Evolutionary conservation across 2,888 invertebrate species (phyloP).

Genomic region (Drosophila yooni): DNA sequence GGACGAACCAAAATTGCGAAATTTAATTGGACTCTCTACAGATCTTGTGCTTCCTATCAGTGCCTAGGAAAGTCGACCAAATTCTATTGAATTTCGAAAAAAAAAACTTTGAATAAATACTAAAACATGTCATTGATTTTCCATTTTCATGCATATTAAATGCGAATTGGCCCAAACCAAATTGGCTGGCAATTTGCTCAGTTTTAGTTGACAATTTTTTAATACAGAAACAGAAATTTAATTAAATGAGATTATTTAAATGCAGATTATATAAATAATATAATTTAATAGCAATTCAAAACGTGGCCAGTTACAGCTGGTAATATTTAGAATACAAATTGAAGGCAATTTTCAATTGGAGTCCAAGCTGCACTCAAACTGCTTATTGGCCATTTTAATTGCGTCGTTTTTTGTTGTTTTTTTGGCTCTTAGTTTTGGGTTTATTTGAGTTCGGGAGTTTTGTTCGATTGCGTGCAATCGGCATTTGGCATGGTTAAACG

Average conservation of each 20-base stretch:
- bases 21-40: background rate
- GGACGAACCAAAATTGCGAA: background rate
- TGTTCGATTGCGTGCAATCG: conserved; percentile 48
- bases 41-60: background rate
- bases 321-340: background rate
- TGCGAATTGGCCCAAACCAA: background rate
- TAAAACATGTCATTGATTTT: background rate
- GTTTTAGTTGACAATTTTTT: background rate
- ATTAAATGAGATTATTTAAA: background rate
- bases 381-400: conserved; percentile 30
- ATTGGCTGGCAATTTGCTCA: background rate
- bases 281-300: background rate
- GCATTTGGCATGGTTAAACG: conserved; percentile 50
- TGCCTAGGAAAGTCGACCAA: background rate
- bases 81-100: background rate
- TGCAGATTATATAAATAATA: background rate
- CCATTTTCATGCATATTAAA: background rate
- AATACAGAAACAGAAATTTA: background rate
- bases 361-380: conserved; percentile 8
- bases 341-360: background rate
- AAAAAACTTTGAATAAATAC: background rate
- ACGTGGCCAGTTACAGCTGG: background rate
- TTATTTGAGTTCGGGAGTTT: background rate
- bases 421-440: background rate
- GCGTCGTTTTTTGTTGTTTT: background rate